Conservation (phyloP, 2,797 vertebrate genomes). For the Tenualosa thibaudeaui region DNA sequence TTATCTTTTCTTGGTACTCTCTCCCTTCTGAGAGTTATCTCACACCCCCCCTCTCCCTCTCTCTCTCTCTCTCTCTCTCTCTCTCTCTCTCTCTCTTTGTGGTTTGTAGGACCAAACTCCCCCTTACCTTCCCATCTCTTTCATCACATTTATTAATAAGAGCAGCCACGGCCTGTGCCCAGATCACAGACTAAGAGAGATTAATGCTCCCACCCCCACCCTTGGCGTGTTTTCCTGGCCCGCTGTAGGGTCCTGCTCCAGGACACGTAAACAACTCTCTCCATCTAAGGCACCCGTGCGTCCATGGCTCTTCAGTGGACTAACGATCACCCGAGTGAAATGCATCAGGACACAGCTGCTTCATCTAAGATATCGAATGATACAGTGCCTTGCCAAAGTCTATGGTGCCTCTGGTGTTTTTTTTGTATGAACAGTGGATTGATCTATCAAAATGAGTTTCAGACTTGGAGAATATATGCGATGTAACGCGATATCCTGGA, state of each 20-base stretch:
- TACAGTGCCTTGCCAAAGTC: neutral
- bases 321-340: neutral
- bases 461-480: neutral
- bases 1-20: neutral
- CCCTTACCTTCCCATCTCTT: too few species aligned
- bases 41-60: neutral
- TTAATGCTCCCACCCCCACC: slow-evolving; percentile 45
- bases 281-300: neutral
- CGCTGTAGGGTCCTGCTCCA: slow-evolving; percentile 41
- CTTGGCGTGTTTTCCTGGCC: slow-evolving; percentile 14
- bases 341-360: slow-evolving; percentile 18
- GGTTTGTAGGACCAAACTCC: too few species aligned
- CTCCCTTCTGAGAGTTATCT: neutral
- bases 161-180: slow-evolving; percentile 32
- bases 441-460: slow-evolving; percentile 21
- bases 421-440: neutral
- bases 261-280: slow-evolving; percentile 9
- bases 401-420: slow-evolving; percentile 7
- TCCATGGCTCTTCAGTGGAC: neutral
- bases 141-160: too few species aligned
- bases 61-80: slow-evolving; percentile 47
- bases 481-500: slow-evolving; percentile 1
- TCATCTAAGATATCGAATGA: slow-evolving; percentile 18
- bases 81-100: slow-evolving; percentile 39
- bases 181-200: slow-evolving; percentile 48